phyloP scores from a whole-genome alignment of 1,140 invertebrate species.

The Aphidius ervi region DNA sequence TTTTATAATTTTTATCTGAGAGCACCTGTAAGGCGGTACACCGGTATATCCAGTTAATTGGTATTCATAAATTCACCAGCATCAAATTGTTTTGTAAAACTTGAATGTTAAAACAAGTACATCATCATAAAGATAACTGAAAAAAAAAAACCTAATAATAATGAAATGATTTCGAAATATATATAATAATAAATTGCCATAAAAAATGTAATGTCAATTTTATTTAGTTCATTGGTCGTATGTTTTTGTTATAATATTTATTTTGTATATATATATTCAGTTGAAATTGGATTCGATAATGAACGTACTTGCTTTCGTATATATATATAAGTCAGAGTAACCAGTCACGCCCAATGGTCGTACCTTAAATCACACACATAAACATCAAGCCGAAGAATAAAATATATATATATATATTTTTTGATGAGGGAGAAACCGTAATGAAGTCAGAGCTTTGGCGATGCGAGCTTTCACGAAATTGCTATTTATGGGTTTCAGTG shows the following conservation, averaged over 20 bases:
- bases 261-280: too few relatives aligned
- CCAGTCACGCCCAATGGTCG: neutral
- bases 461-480: constrained; percentile 23
- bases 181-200: too few relatives aligned
- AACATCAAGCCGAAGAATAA: neutral
- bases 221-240: too few relatives aligned
- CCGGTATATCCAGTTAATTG: too few relatives aligned
- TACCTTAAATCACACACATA: constrained; percentile 10
- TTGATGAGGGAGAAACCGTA: constrained; percentile 10
- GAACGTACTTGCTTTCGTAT: neutral
- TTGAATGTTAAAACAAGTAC: too few relatives aligned
- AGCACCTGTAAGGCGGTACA: too few relatives aligned
- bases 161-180: neutral
- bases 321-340: neutral
- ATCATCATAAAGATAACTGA: too few relatives aligned
- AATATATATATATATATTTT: neutral
- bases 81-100: too few relatives aligned
- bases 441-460: constrained; percentile 23
- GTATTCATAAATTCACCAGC: too few relatives aligned
- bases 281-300: neutral
- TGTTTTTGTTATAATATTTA: too few relatives aligned
- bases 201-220: too few relatives aligned
- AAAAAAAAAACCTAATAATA: neutral
- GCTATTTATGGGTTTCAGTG: constrained; percentile 23
- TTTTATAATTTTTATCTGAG: too few relatives aligned